Conservation (phyloP, 2,888 invertebrate species). For the Dione juno region DNA sequence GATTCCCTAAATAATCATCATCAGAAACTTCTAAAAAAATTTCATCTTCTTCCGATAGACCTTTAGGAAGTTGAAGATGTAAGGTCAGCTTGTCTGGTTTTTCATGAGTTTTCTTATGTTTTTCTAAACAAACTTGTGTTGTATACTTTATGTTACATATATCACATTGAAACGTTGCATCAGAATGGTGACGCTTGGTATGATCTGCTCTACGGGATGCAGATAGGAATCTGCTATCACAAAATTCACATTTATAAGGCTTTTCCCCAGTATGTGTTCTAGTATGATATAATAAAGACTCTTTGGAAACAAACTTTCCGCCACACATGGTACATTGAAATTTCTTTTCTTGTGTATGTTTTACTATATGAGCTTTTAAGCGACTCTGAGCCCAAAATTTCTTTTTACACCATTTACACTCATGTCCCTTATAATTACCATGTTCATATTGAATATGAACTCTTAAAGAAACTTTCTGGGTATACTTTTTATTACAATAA, state of each 20-base stretch:
- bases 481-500: constrained; percentile 71
- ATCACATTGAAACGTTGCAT: constrained; percentile 57
- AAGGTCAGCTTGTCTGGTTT: constrained; percentile 18
- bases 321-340: constrained; percentile 63
- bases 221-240: constrained; percentile 64
- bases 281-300: constrained; percentile 71
- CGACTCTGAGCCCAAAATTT: constrained; percentile 72
- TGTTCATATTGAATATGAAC: constrained; percentile 75
- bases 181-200: constrained; percentile 61
- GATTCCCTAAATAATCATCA: constrained; percentile 43
- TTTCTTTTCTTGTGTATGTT: constrained; percentile 71
- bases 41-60: constrained; percentile 32
- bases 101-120: constrained; percentile 54
- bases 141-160: constrained; percentile 63
- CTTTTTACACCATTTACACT: constrained; percentile 71
- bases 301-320: constrained; percentile 69
- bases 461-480: constrained; percentile 68
- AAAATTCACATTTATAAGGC: constrained; percentile 67
- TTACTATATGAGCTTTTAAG: constrained; percentile 70
- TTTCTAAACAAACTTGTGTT: constrained; percentile 56
- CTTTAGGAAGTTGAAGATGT: constrained; percentile 24
- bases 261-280: constrained; percentile 73
- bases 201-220: constrained; percentile 68
- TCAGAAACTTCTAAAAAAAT: constrained; percentile 41
- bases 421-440: constrained; percentile 67